These are phyloP conservation scores for Botia kubotai DNA, from an alignment of 2,797 vertebrate genomes.

Conservation along the genomic window DNA sequence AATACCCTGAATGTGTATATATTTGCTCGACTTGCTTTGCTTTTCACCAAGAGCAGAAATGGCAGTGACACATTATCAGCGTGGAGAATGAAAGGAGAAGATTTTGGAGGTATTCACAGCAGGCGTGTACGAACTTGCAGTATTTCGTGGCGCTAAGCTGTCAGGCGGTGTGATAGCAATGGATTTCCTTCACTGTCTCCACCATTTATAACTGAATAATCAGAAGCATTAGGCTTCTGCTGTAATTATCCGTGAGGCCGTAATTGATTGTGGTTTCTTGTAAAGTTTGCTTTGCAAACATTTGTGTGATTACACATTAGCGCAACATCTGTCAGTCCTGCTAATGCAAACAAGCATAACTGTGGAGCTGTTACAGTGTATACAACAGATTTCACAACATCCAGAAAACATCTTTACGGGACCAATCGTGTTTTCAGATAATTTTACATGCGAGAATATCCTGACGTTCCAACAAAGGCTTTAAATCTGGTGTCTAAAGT, in stretches of 20 bases:
- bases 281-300: conserved; percentile 37
- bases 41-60: conserved; percentile 7
- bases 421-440: not conserved
- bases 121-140: conserved; percentile 55
- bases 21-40: conserved; percentile 19
- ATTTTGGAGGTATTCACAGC: conserved; percentile 56
- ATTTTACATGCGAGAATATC: not conserved
- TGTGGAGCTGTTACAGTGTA: conserved; percentile 1
- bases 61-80: conserved; percentile 43
- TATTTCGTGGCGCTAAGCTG: conserved; percentile 41
- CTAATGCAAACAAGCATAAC: conserved; percentile 36
- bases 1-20: conserved; percentile 9
- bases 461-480: not conserved
- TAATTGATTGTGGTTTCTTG: conserved; percentile 29
- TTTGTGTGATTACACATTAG: conserved; percentile 30
- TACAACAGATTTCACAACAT: conserved; percentile 34
- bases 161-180: conserved; percentile 43
- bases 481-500: conserved; percentile 19
- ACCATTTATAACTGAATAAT: conserved; percentile 38
- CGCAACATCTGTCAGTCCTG: conserved; percentile 15
- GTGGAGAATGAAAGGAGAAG: conserved; percentile 49
- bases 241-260: conserved; percentile 20
- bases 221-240: conserved; percentile 14
- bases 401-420: not conserved
- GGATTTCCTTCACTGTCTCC: conserved; percentile 44